Evolutionary conservation across 2,113 vertebrate species (phyloP).

Genomic region (Petroica traversi): DNA sequence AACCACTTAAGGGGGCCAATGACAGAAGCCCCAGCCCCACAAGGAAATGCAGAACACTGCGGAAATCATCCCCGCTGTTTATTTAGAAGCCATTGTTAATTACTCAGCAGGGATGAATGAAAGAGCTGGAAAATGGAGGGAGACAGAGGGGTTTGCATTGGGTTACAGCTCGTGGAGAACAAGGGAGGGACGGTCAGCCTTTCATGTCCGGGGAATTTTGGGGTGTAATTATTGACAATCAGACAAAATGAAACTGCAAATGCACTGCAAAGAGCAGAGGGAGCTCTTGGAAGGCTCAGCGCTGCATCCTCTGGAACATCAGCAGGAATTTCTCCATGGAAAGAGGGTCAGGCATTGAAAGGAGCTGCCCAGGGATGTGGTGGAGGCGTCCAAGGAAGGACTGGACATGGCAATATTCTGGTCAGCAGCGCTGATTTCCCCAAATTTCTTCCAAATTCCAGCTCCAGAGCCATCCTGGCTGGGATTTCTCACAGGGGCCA

Average conservation of each 20-base stretch:
- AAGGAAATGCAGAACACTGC: slow-evolving; percentile 68
- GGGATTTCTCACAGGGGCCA: neutral
- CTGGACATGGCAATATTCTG: accelerated
- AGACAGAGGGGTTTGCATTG: slow-evolving; percentile 65
- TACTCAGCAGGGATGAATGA: slow-evolving; percentile 68
- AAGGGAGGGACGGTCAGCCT: neutral
- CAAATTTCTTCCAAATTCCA: neutral
- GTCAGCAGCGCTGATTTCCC: neutral
- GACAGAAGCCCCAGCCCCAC: slow-evolving; percentile 52
- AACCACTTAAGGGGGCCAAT: slow-evolving; percentile 78
- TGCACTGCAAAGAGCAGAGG: neutral
- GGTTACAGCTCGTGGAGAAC: slow-evolving; percentile 63
- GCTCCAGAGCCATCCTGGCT: neutral
- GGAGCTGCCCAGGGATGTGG: neutral
- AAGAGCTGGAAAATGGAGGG: slow-evolving; percentile 71
- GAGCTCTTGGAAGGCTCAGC: neutral
- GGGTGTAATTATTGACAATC: neutral
- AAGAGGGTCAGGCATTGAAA: neutral
- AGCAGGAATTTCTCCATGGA: neutral
- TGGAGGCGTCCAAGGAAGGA: neutral
- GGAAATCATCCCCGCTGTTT: slow-evolving; percentile 84
- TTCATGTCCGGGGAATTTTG: slow-evolving; percentile 46
- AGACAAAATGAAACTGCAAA: neutral
- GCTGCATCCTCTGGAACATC: neutral
- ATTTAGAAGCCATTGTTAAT: slow-evolving; percentile 87